Evolutionary conservation across 2,113 vertebrate species (phyloP), one percentile per base, ranked within the genome.

Genomic region (Plecotus auritus): DNA sequence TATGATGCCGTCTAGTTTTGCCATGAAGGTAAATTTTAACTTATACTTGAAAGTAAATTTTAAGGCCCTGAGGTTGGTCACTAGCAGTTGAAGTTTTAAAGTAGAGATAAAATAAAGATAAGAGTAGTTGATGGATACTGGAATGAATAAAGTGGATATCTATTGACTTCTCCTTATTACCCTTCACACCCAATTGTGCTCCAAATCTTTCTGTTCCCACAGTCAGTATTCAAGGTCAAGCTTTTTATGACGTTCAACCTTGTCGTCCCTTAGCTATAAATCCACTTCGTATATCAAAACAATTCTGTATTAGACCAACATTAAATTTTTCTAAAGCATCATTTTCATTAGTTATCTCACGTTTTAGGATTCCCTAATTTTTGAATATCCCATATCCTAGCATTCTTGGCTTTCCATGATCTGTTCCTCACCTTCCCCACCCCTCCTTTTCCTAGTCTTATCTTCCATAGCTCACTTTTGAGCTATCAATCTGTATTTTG

Each of bases 1-100:
- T 97, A 97, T 99, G 98, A 99, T 99, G 99, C 99, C 99, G 0
- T 99, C 99, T 0, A 98, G 99, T 94, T 99, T 99, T 98, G 99
- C 99, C 9, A 99, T 99, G 99, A 99, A 99, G 98, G 99, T 99
- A 98, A 98, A 93, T n/a, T 14, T 40, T 20, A 85, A 90, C 42
- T 92, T 91, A 59, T 30, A 26, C 51, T 90, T 85, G 69, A 91
- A 92, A 69, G 73, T 92, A 66, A 92, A 80, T 85, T 84, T 93
- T 95, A 90, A 92, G 59, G n/a, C 86, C 35, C 42, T 70, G 32
- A 66, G 22, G n/a, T 59, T 83, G n/a, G 18, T 66, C 20, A 26
- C 12, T 61, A 30, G 56, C 18, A 40, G 12, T 32, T 84, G 47
- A 91, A 18, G 81, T 96, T 97, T 51, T 86, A 82, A 77, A 85